Evolutionary conservation across 1,140 invertebrate species (phyloP), one percentile per base, ranked within the genome.

Genomic region (Lordiphosa clarofinis): DNA sequence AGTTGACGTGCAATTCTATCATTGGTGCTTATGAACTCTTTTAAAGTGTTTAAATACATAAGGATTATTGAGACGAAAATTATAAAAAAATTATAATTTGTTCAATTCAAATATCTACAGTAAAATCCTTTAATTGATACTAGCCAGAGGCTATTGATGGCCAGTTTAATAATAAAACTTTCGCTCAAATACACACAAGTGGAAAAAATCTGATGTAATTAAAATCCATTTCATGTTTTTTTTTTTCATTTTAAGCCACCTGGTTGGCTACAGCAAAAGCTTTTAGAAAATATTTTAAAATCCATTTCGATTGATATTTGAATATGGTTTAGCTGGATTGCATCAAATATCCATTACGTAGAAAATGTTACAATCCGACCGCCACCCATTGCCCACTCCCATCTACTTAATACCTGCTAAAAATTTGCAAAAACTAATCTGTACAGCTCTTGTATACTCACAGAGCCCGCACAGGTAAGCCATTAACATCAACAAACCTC

Each of bases 391-490:
- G 24, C n/a, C 12, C 49, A 49, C 8, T 44, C 19, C 48, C 39
- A 10, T 15, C 40, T 35, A 63, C 33, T 55, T 40, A 64, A 63
- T 46, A 24, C 48, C 13, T 0, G 60, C 60, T 64, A 60, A 64
- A 64, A 64, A 64, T 64, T 64, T 64, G 60, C 49, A 64, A 54
- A 55, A 64, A 28, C 61, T 64, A 55, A 64, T 64, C 61, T 40
- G 55, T 64, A 46, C 42, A 28, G 54, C 59, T 11, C 44, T 24
- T 37, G 19, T 40, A 8, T 39, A 5, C 24, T 5, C 11, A 9
- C 56, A 28, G 42, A 42, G 60, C 28, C 36, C 59, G 36, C 42
- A 40, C 56, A 49, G 59, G 48, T 63, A 63, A 64, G 35, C 60
- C 61, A 64, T 64, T 64, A 64, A 40, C 28, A 55, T 62, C 49